Evolutionary conservation across 1,140 invertebrate species (phyloP).

Genomic region (Caerostris extrusa): DNA sequence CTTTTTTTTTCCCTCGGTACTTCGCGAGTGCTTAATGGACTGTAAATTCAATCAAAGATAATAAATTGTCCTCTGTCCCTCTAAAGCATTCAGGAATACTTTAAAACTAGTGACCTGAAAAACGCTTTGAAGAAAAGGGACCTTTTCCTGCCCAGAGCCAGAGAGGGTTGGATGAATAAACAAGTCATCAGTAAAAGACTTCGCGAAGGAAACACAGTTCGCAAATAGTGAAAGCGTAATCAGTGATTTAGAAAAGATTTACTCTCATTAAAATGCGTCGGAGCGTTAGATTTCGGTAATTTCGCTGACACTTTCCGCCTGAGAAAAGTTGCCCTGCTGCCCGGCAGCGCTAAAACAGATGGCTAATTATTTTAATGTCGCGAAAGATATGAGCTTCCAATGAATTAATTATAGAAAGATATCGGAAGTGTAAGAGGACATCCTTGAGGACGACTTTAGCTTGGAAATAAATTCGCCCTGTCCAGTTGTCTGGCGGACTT

Average conservation of each 20-base stretch:
- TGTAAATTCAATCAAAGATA: conserved; percentile 37
- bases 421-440: background rate
- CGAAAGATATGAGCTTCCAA: conserved; percentile 39
- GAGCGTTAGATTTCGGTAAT: conserved; percentile 16
- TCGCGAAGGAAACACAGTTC: background rate
- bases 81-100: background rate
- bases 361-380: conserved; percentile 36
- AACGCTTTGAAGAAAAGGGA: background rate
- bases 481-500: background rate
- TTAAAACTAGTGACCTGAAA: conserved; percentile 28
- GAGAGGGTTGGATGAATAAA: background rate
- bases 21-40: conserved; percentile 1
- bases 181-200: conserved; percentile 19
- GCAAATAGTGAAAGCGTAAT: conserved; percentile 1
- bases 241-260: conserved; percentile 54
- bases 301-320: conserved; percentile 34
- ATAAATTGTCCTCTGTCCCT: conserved; percentile 17
- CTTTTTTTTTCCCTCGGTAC: background rate
- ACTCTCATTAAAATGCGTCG: conserved; percentile 40
- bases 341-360: conserved; percentile 9
- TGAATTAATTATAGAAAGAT: conserved; percentile 26
- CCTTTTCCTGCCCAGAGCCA: background rate
- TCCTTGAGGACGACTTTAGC: background rate
- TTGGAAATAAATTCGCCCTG: background rate
- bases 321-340: conserved; percentile 5